phyloP scores from a whole-genome alignment of 2,113 vertebrate genomes.

The Melanocharis versteri region DNA sequence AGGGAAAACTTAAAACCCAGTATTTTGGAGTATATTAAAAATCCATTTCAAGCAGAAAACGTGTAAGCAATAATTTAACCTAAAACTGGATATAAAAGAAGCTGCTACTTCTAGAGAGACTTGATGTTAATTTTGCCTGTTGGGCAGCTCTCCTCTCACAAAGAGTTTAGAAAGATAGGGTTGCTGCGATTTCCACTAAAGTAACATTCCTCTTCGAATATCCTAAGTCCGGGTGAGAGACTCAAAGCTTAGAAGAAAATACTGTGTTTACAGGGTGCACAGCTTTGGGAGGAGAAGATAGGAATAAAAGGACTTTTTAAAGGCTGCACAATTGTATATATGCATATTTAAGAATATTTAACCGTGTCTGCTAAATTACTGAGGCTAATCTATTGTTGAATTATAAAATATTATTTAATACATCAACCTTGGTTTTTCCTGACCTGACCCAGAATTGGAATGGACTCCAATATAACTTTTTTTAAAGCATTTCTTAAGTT shows the following conservation, averaged over 20 bases:
- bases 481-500: slow-evolving; percentile 54
- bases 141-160: not conserved
- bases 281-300: not conserved
- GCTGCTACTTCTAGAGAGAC: slow-evolving; percentile 4
- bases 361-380: slow-evolving; percentile 18
- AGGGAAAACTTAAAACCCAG: not conserved
- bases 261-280: not conserved
- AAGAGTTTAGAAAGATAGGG: not conserved
- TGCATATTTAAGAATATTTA: slow-evolving; percentile 50
- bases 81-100: slow-evolving; percentile 24
- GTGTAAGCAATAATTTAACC: not conserved
- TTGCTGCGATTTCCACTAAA: not conserved
- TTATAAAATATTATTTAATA: slow-evolving; percentile 43
- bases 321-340: slow-evolving; percentile 30
- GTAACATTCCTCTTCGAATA: slow-evolving; percentile 15
- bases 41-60: not conserved
- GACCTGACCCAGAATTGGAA: slow-evolving; percentile 53
- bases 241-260: slow-evolving; percentile 21
- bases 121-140: not conserved
- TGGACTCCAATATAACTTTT: slow-evolving; percentile 46
- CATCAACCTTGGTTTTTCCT: not conserved
- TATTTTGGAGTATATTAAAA: not conserved
- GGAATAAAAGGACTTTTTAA: slow-evolving; percentile 12
- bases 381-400: slow-evolving; percentile 31
- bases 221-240: not conserved